Conservation (phyloP, 2,888 invertebrate genomes). For the Oscheius sp. region DNA sequence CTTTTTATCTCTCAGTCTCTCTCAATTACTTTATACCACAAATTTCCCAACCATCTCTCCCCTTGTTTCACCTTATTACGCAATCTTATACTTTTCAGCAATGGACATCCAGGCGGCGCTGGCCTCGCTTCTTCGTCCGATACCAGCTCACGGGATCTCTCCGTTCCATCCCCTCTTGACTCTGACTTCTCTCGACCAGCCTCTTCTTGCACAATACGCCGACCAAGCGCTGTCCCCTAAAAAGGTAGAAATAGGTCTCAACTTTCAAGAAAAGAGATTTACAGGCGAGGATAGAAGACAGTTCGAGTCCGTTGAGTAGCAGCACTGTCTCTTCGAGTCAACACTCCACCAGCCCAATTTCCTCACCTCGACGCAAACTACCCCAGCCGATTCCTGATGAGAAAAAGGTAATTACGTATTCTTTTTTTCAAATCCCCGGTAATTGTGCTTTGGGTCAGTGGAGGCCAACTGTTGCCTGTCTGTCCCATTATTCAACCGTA, state of each 20-base stretch:
- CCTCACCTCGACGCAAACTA: slow-evolving; percentile 55
- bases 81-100: background rate
- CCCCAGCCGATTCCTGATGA: slow-evolving; percentile 65
- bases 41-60: background rate
- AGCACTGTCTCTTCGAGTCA: slow-evolving; percentile 41
- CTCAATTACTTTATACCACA: too few relatives aligned
- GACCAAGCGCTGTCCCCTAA: slow-evolving; percentile 25
- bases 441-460: slow-evolving; percentile 23
- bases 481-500: slow-evolving; percentile 37
- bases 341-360: slow-evolving; percentile 50
- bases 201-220: slow-evolving; percentile 15
- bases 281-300: slow-evolving; percentile 29
- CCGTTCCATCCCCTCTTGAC: slow-evolving; percentile 17
- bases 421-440: slow-evolving; percentile 14
- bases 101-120: slow-evolving; percentile 35
- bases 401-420: slow-evolving; percentile 56
- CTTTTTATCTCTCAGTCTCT: too few relatives aligned
- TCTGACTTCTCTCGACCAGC: slow-evolving; percentile 21
- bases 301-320: slow-evolving; percentile 20
- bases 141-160: background rate
- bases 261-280: background rate
- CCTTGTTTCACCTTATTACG: background rate
- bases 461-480: slow-evolving; percentile 33
- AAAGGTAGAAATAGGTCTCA: slow-evolving; percentile 18
- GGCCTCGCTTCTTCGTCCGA: slow-evolving; percentile 22